phyloP scores from a whole-genome alignment of 2,888 invertebrate species.

The Synergus gifuensis region DNA sequence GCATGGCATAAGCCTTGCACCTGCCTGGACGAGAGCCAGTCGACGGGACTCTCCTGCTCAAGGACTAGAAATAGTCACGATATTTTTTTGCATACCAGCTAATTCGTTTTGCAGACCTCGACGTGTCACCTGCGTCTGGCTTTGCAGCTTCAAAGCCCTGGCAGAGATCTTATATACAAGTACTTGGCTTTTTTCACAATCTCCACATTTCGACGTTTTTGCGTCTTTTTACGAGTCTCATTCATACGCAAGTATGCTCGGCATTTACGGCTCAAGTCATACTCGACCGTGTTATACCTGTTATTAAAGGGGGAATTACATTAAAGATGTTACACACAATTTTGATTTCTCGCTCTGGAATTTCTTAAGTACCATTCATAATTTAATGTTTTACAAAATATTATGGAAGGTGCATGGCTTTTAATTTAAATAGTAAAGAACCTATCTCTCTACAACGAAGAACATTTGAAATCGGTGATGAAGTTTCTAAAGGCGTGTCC shows the following conservation, averaged over 20 bases:
- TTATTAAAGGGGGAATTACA: conserved; percentile 2
- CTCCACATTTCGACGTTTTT: conserved; percentile 19
- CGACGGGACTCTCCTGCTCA: conserved; percentile 38
- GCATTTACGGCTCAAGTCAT: conserved; percentile 28
- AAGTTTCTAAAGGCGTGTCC: neutral
- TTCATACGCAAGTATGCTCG: conserved; percentile 35
- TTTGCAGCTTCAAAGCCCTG: neutral
- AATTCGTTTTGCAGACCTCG: conserved; percentile 67
- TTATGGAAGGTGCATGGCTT: too few relatives aligned
- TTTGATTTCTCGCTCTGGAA: neutral
- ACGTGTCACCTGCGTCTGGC: conserved; percentile 65
- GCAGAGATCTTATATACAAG: neutral
- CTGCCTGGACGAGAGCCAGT: conserved; percentile 34
- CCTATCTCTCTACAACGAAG: too few relatives aligned
- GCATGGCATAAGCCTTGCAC: conserved; percentile 48
- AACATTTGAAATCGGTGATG: too few relatives aligned
- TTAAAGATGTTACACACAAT: neutral
- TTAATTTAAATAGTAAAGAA: too few relatives aligned
- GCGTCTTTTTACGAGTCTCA: conserved; percentile 19
- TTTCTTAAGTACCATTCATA: neutral
- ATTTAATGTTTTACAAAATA: neutral
- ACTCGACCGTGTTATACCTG: conserved; percentile 10
- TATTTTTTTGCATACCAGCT: conserved; percentile 58
- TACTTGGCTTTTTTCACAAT: conserved; percentile 7
- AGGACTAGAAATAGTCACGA: conserved; percentile 67